Base-by-base conservation (phyloP, 2,888 invertebrate genomes). In the Nemotelus nigrinus region DNA sequence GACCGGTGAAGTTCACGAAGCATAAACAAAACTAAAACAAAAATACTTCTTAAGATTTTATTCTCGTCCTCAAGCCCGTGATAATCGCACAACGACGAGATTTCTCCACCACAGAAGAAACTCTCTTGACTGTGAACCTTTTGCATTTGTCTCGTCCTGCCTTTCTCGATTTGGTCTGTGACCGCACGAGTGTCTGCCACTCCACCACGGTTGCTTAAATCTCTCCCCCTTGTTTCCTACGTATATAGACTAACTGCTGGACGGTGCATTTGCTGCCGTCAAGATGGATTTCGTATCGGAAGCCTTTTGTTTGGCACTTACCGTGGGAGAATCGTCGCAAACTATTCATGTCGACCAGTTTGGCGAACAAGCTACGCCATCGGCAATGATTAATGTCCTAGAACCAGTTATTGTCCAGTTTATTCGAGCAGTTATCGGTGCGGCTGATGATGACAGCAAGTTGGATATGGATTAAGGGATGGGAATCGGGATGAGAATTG, bases 251-350 rank as follows among this genome's bases (percentile, higher is more conserved):
- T 25, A 25, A 25, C 47, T 4, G 4, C 25, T 44, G 10, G n/a
- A n/a, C n/a, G 45, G 10, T 45, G 10, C 44, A n/a, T 8, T n/a
- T 71, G 41, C 43, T 48, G 60, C 60, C 2, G 50, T 63, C 60
- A 63, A 74, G 74, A 74, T 47, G 74, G 50, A 63, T 74, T 60
- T 63, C 39, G 74, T 47, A 74, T 74, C 74, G 74, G 74, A 74
- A 74, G 74, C 74, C 74, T 74, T 74, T 74, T 74, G 74, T 74
- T 74, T 74, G 74, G 74, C 74, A 74, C 74, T 74, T 74, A 74
- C 74, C 74, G 74, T 74, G 74, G 74, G 74, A 74, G 74, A 74
- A 74, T 74, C 74, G 60, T 74, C 60, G 47, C 60, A 72, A 25
- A 63, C 60, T 74, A 60, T 72, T 74, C 63, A 74, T 60, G 50